Conservation (phyloP, 2,888 invertebrate species). For the Nycteola revayana region DNA sequence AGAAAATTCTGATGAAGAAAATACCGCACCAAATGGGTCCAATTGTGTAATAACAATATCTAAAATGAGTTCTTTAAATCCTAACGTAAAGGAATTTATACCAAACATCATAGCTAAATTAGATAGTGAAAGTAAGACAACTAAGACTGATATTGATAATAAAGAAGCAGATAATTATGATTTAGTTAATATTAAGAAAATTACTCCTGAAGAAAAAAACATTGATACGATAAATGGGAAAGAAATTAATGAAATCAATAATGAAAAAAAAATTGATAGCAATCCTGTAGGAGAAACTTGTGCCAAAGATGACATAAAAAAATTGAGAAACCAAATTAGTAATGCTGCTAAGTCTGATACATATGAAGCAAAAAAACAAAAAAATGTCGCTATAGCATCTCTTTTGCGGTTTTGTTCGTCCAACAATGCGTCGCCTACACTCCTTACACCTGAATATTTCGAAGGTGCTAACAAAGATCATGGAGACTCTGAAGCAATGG, state of each 20-base stretch:
- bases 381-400: slow-evolving; percentile 56
- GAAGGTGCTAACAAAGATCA: slow-evolving; percentile 14
- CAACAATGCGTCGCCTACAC: slow-evolving; percentile 1
- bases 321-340: slow-evolving; percentile 46
- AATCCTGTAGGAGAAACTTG: no score
- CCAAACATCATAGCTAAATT: slow-evolving; percentile 28
- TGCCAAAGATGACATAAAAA: slow-evolving; percentile 29
- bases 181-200: background rate
- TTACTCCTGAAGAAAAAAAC: background rate
- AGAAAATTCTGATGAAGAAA: slow-evolving; percentile 2
- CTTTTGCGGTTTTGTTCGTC: slow-evolving; percentile 47
- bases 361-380: slow-evolving; percentile 38
- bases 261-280: background rate
- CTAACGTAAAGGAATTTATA: slow-evolving; percentile 49
- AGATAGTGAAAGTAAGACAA: slow-evolving; percentile 1
- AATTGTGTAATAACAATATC: slow-evolving; percentile 20
- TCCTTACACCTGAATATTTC: slow-evolving; percentile 32
- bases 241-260: background rate
- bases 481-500: no score
- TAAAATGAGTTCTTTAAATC: slow-evolving; percentile 53
- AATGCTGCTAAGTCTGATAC: slow-evolving; percentile 34
- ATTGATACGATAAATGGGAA: background rate
- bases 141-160: background rate
- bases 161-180: background rate
- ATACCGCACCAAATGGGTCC: slow-evolving; percentile 2